Conservation (phyloP, 2,888 invertebrate genomes). For the Agonum fuliginosum region DNA sequence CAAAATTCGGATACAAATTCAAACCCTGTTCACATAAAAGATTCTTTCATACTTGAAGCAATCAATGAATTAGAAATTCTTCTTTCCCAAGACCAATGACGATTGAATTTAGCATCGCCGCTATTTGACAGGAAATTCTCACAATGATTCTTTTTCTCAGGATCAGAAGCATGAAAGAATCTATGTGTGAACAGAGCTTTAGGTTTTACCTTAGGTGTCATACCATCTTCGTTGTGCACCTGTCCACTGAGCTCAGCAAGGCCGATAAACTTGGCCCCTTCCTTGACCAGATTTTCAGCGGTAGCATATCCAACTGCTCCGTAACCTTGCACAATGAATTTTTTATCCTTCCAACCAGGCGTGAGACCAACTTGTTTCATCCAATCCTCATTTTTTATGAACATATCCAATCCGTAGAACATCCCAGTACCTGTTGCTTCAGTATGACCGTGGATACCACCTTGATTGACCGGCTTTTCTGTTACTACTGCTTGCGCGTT, state of each 20-base stretch:
- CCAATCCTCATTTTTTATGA: slow-evolving; percentile 82
- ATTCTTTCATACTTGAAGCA: too few relatives aligned
- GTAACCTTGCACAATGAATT: slow-evolving; percentile 87
- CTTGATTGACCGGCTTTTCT: slow-evolving; percentile 91
- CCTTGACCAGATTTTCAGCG: slow-evolving; percentile 80
- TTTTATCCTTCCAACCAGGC: slow-evolving; percentile 82
- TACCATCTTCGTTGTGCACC: slow-evolving; percentile 80
- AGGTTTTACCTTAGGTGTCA: slow-evolving; percentile 80
- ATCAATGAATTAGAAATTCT: too few relatives aligned
- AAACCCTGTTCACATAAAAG: too few relatives aligned
- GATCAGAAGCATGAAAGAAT: too few relatives aligned
- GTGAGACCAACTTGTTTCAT: slow-evolving; percentile 80
- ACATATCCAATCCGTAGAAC: slow-evolving; percentile 83
- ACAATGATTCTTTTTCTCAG: too few relatives aligned
- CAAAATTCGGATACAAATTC: too few relatives aligned
- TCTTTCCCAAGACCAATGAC: too few relatives aligned
- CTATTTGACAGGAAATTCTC: too few relatives aligned
- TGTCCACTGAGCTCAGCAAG: slow-evolving; percentile 81
- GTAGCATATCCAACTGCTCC: slow-evolving; percentile 90
- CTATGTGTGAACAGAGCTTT: too few relatives aligned
- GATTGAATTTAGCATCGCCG: too few relatives aligned
- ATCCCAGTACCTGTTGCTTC: slow-evolving; percentile 89
- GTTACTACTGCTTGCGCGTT: slow-evolving; percentile 91
- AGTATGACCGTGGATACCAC: slow-evolving; percentile 89
- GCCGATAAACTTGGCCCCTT: slow-evolving; percentile 84